Evolutionary conservation across 2,888 invertebrate genomes (phyloP).

Genomic region (Torymus tubicola): DNA sequence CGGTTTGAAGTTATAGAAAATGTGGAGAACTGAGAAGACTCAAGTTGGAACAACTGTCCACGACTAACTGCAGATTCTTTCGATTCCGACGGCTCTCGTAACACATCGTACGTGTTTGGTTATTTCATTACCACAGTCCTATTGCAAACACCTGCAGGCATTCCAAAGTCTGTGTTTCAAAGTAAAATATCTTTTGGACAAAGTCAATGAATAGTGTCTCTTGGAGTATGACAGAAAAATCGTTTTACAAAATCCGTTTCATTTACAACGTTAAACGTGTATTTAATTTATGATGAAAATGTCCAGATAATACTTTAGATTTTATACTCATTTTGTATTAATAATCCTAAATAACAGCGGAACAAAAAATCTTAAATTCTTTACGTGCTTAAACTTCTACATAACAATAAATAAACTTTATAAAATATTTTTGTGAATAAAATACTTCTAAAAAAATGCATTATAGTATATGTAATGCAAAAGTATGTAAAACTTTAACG

Average conservation of each 20-base stretch:
- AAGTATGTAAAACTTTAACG: too few relatives aligned
- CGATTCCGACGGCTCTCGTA: constrained; percentile 47
- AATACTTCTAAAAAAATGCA: too few relatives aligned
- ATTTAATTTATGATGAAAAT: neutral
- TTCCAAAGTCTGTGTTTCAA: constrained; percentile 33
- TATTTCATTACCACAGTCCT: constrained; percentile 56
- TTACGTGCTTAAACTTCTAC: too few relatives aligned
- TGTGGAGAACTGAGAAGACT: constrained; percentile 5
- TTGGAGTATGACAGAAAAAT: neutral
- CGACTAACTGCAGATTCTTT: constrained; percentile 57
- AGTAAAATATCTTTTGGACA: constrained; percentile 46
- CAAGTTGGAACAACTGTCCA: constrained; percentile 55
- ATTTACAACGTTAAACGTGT: neutral
- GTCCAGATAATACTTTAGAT: too few relatives aligned
- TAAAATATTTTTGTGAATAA: too few relatives aligned
- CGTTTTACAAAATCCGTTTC: constrained; percentile 7
- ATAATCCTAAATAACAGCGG: too few relatives aligned
- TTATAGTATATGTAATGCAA: too few relatives aligned
- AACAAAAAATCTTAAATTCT: too few relatives aligned
- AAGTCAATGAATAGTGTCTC: constrained; percentile 30
- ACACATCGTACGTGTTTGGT: constrained; percentile 51
- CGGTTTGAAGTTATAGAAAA: constrained; percentile 20
- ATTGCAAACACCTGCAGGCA: constrained; percentile 56
- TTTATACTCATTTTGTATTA: too few relatives aligned
- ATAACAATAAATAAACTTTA: too few relatives aligned